phyloP scores from a whole-genome alignment of 2,888 invertebrate genomes.

The Clostera curtula region DNA sequence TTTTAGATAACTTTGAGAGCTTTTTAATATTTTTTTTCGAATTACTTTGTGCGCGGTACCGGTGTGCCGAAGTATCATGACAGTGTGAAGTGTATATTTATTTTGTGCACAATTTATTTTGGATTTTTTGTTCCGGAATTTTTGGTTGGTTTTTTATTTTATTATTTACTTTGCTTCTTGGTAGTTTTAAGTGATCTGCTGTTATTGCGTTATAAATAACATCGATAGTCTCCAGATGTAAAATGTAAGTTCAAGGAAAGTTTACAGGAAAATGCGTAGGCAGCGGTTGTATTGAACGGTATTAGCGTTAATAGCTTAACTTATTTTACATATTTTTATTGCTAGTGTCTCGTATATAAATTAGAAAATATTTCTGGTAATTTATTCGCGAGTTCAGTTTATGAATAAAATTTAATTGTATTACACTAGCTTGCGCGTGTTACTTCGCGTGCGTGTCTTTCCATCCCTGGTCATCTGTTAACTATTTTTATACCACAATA shows the following conservation, averaged over 20 bases:
- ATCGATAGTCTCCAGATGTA: neutral
- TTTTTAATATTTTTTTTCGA: constrained; percentile 46
- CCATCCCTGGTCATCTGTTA: too few species aligned
- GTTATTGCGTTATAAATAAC: constrained; percentile 10
- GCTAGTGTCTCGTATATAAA: too few species aligned
- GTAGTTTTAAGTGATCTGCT: constrained; percentile 17
- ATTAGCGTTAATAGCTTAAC: constrained; percentile 11
- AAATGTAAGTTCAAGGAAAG: constrained; percentile 10
- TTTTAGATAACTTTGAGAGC: constrained; percentile 56
- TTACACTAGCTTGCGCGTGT: too few species aligned
- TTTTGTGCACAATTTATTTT: constrained; percentile 68
- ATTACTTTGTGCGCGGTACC: constrained; percentile 51
- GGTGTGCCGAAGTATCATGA: constrained; percentile 57
- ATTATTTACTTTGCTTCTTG: constrained; percentile 23
- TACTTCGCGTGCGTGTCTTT: too few species aligned
- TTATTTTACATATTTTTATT: too few species aligned
- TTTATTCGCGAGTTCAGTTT: too few species aligned
- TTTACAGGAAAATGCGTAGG: constrained; percentile 12
- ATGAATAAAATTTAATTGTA: too few species aligned
- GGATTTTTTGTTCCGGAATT: constrained; percentile 69
- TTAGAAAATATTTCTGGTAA: too few species aligned
- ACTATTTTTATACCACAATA: too few species aligned
- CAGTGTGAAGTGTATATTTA: constrained; percentile 65
- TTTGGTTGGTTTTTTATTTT: constrained; percentile 65
- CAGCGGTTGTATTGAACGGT: constrained; percentile 12